Percentiles rank a stretch among this genome's conserved stretches.
Evolutionary conservation across 2,113 vertebrate species (phyloP).

Genomic region (Rana temporaria): DNA sequence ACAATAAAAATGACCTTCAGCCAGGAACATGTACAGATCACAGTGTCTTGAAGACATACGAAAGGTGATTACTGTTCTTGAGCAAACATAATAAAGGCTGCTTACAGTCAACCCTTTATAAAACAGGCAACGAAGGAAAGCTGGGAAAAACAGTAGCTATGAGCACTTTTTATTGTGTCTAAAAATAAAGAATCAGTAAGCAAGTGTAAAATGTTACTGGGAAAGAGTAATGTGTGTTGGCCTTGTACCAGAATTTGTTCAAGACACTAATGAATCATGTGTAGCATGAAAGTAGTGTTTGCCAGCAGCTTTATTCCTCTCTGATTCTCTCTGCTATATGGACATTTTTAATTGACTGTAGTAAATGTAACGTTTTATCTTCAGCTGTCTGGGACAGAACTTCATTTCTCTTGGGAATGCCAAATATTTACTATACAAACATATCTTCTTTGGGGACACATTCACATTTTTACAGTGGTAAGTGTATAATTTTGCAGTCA

Average conservation of each 20-base stretch:
- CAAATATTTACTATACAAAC: conserved; percentile 2
- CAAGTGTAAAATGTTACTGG: conserved; percentile 28
- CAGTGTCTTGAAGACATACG: not conserved
- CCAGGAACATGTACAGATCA: not conserved
- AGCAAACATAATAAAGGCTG: conserved; percentile 5
- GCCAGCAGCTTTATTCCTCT: conserved; percentile 39
- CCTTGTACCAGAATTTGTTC: conserved; percentile 11
- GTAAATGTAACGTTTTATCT: conserved; percentile 28
- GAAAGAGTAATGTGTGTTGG: conserved; percentile 21
- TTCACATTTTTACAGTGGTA: too few relatives aligned
- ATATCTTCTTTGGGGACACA: conserved; percentile 4
- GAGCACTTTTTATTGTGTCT: not conserved
- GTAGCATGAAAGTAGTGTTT: conserved; percentile 36
- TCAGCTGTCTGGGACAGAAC: not conserved
- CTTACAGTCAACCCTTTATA: not conserved
- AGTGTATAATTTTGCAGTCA: too few relatives aligned
- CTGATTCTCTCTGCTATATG: conserved; percentile 19
- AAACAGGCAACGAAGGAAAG: not conserved
- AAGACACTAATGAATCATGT: conserved; percentile 42
- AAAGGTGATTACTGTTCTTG: not conserved
- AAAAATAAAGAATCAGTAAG: conserved; percentile 19
- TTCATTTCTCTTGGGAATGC: not conserved
- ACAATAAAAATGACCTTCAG: not conserved
- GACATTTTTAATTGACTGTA: conserved; percentile 38
- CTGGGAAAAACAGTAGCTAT: not conserved